Evolutionary conservation across 1,140 invertebrate genomes (phyloP).

Genomic region (Ceratosolen solmsi): DNA sequence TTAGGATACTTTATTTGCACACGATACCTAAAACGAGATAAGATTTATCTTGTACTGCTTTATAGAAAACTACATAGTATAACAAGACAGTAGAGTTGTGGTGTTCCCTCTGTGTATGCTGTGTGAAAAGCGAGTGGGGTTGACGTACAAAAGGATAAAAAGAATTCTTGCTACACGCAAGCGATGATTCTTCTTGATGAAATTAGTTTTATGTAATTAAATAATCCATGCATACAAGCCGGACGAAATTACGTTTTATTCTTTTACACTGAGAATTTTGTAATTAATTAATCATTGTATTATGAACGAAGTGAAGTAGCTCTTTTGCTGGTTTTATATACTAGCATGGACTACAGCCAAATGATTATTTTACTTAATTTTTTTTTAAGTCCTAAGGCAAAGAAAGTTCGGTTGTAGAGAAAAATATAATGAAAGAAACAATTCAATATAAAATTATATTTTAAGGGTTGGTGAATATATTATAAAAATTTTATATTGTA

Average conservation of each 20-base stretch:
- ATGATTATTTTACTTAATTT: too few relatives aligned
- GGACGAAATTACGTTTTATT: slow-evolving; percentile 41
- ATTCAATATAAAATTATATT: too few relatives aligned
- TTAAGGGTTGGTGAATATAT: too few relatives aligned
- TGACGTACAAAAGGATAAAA: background rate
- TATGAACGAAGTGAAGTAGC: too few relatives aligned
- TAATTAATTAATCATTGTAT: slow-evolving; percentile 48
- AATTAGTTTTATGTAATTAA: slow-evolving; percentile 44
- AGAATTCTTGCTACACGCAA: background rate
- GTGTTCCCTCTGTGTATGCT: background rate
- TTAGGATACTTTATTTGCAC: slow-evolving; percentile 62
- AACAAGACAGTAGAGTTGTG: slow-evolving; percentile 15
- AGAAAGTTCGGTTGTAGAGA: too few relatives aligned
- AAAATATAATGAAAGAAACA: too few relatives aligned
- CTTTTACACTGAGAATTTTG: slow-evolving; percentile 13
- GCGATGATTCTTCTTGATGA: slow-evolving; percentile 28
- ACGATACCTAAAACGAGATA: slow-evolving; percentile 55
- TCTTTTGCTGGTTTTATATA: too few relatives aligned
- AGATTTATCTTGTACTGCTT: slow-evolving; percentile 56
- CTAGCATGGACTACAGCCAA: too few relatives aligned
- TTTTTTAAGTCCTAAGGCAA: too few relatives aligned
- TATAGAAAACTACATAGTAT: slow-evolving; percentile 41
- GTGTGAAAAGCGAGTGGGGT: background rate
- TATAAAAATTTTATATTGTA: too few relatives aligned
- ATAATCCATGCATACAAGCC: slow-evolving; percentile 35